Evolutionary conservation across 2,797 vertebrate genomes (phyloP).

Genomic region (Odontamblyopus rebecca): DNA sequence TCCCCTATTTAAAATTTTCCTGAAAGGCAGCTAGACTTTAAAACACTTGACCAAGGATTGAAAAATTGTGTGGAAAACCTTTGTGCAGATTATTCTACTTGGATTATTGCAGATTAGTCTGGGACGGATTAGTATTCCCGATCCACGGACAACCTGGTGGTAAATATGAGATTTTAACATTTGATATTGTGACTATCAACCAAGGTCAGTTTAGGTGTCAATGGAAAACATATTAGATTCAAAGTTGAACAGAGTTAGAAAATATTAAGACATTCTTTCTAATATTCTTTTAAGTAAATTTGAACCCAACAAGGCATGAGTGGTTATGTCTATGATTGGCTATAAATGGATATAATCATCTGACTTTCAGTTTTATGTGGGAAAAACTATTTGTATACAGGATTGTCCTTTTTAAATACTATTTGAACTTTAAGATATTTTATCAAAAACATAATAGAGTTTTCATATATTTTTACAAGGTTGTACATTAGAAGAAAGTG

Average conservation of each 20-base stretch:
- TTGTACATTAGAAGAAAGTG: neutral
- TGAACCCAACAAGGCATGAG: neutral
- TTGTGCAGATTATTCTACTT: conserved; percentile 67
- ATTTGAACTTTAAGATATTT: neutral
- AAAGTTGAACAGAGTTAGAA: no score
- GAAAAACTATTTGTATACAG: neutral
- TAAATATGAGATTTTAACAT: conserved; percentile 25
- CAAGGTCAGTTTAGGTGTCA: neutral
- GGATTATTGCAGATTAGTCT: conserved; percentile 68
- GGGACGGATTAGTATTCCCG: conserved; percentile 62
- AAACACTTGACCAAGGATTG: conserved; percentile 25
- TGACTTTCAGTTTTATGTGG: neutral
- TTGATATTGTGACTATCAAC: conserved; percentile 8
- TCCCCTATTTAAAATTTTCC: conserved; percentile 38
- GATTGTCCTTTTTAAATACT: neutral
- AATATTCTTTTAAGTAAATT: neutral
- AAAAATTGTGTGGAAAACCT: conserved; percentile 60
- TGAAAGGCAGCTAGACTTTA: conserved; percentile 34
- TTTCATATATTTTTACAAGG: neutral
- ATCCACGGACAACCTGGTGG: conserved; percentile 29
- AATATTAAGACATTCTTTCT: no score
- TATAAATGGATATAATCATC: no score
- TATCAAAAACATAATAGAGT: neutral
- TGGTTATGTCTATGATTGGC: neutral
- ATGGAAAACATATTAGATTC: neutral